Base-by-base conservation (phyloP, 2,888 invertebrate species). In the Stictocephala bisonia region DNA sequence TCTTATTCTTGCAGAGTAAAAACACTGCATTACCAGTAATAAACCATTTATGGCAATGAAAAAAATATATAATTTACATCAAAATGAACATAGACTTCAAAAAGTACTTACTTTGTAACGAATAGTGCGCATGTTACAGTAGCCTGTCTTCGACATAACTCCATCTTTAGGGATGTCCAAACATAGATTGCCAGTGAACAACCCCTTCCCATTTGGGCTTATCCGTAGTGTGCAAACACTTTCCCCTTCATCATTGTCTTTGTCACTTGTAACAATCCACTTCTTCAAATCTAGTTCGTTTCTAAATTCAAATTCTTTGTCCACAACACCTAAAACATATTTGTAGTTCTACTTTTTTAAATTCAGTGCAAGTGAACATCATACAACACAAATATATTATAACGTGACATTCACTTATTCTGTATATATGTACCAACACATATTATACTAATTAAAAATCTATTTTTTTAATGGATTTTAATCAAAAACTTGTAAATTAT, bases 141-240 rank as follows among this genome's bases (percentile, higher is more conserved):
- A 97, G 0, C 97, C 97, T 15, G 94, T 87, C 69, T 87, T 87
- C 80, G 91, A 91, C 0, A 91, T 87, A 74, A 85, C 84, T 1
- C 97, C 97, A 86, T 96, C 95, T 82, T 92, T 91, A 0, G 95
- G 92, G 11, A 92, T 85, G 73, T 88, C 87, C 0, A 90, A 88
- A 80, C 88, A 89, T 9, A 95, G 83, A 74, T 86, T 84, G 0
- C 95, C 95, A 75, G 90, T 88, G 82, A 95, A 95, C 22, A 91
- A 81, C 0, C 88, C 94, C 73, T 90, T 89, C 0, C 92, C 93
- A 1, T 89, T 85, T 35, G 87, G 85, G 78, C 92, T 93, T 77
- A 92, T 72, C 11, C 73, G 69, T 20, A 80, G 73, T n/a, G 75
- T 29, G 53, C 79, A 80, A 15, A 75, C 80, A 11, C 85, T 84